phyloP scores from a whole-genome alignment of 2,888 invertebrate genomes.

The Dugesia japonica region DNA sequence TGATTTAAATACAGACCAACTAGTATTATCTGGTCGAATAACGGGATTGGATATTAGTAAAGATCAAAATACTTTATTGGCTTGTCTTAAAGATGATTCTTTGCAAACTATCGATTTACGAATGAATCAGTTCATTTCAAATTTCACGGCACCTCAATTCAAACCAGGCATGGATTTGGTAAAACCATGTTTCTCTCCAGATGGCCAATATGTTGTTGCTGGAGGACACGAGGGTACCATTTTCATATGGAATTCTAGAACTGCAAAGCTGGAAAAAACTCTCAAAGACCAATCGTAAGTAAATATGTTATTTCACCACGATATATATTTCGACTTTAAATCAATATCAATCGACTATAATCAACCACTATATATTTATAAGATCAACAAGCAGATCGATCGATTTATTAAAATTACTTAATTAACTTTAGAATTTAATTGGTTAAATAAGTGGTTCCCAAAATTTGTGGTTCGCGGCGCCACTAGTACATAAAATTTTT shows the following conservation, averaged over 20 bases:
- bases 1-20: conserved; percentile 22
- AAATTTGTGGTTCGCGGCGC: too few relatives aligned
- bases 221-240: conserved; percentile 79
- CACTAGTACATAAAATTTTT: too few relatives aligned
- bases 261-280: conserved; percentile 54
- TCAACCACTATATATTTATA: too few relatives aligned
- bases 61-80: conserved; percentile 50
- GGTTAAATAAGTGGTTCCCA: too few relatives aligned
- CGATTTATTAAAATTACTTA: too few relatives aligned
- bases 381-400: too few relatives aligned
- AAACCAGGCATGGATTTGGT: conserved; percentile 73
- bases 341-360: too few relatives aligned
- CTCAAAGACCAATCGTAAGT: conserved; percentile 39
- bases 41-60: conserved; percentile 32
- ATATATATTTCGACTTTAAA: too few relatives aligned
- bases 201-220: conserved; percentile 69
- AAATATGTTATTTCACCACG: too few relatives aligned
- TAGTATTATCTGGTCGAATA: conserved; percentile 24
- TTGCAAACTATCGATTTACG: conserved; percentile 80
- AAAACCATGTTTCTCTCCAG: conserved; percentile 53
- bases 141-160: conserved; percentile 81
- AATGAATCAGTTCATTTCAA: conserved; percentile 73
- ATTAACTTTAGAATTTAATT: too few relatives aligned
- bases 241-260: conserved; percentile 72
- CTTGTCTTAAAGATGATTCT: conserved; percentile 83